Evolutionary conservation across 2,113 vertebrate genomes (phyloP), one percentile per base, ranked within the genome.

Genomic region (Erpornis zantholeuca): DNA sequence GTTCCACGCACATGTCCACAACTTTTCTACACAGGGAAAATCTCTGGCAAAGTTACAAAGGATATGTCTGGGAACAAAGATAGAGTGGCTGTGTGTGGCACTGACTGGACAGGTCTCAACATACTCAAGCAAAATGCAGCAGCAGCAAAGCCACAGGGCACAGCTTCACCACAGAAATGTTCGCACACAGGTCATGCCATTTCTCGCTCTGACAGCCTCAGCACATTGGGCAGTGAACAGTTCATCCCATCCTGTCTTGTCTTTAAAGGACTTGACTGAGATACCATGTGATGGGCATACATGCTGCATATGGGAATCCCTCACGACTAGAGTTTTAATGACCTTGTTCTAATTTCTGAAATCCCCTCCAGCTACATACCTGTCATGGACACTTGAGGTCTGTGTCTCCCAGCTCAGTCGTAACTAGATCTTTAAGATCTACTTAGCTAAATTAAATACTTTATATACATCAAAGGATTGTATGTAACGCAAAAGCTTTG

Each of bases 71-170:
- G 25, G 54, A 92, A 23, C 45, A 53, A 57, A 88, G 42, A 52
- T 0, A 40, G 36, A 38, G 22, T 11, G 44, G 21, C 11, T 65
- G 25, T 42, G 6, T 0, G 0, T 64, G 31, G 64, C 65, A 72
- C 42, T 56, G 9, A 70, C 59, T 45, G 25, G 59, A 38, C 64
- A 90, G 42, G 64, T 40, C 49, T 59, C 68, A 73, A 73, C 17
- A 16, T 3, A 50, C 50, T 86, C 54, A 59, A 70, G 47, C 10
- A 45, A 83, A 89, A 81, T 2, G 3, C 27, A 75, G 60, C 45
- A 84, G 64, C 25, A 53, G 15, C 5, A 5, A 94, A 81, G 45
- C 63, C 21, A 78, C 14, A 36, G 36, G 45, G 22, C 36, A 68
- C 28, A 88, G 27, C 59, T 80, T 82, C 66, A 65, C 71, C 63